Evolutionary conservation across 92 coral and sea anemone genomes (phyloP), one percentile per base, ranked within the genome.

Genomic region (Epizoanthus stellaris): DNA sequence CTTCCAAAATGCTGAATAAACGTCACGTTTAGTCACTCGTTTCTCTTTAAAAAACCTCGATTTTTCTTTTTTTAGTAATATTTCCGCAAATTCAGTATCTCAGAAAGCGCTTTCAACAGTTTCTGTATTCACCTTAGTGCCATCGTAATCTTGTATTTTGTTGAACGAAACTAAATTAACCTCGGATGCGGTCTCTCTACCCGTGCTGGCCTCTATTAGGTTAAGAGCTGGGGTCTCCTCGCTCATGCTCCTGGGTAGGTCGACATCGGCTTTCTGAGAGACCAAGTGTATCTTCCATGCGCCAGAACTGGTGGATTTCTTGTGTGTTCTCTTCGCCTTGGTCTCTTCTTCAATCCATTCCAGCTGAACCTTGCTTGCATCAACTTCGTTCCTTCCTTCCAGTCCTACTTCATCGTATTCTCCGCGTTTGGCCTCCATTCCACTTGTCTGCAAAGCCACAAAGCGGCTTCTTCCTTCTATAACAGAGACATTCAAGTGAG

Each of bases 221-320:
- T 77, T 39, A 42, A 61, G 9, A 54, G 20, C 36, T 3, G 67
- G 16, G 2, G 58, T 40, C 70, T 79, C 83, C 10, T 79, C 83
- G 70, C 23, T 79, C 45, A 20, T 13, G 25, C 58, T 21, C 16
- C 71, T 42, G 8, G 61, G 65, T 19, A 52, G 7, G 25, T 79
- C 72, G 54, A 67, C 16, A 10, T 64, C 83, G 2, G 83, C 83
- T 45, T 79, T 79, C 71, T 79, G 83, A 9, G 83, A 79, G 2
- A 79, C 72, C 59, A 79, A 63, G 52, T 79, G 83, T 21, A 79
- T 79, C 72, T 79, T 79, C 83, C 83, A 79, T 19, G 72, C 36
- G 47, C 83, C 83, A 5, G 73, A 64, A 79, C 83, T 79, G 72
- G 72, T 56, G 58, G 70, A 40, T 70, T 79, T 63, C 71, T 63